These are phyloP conservation scores for Genyomyrus donnyi DNA, from an alignment of 2,113 vertebrate species.

Conservation along the genomic window DNA sequence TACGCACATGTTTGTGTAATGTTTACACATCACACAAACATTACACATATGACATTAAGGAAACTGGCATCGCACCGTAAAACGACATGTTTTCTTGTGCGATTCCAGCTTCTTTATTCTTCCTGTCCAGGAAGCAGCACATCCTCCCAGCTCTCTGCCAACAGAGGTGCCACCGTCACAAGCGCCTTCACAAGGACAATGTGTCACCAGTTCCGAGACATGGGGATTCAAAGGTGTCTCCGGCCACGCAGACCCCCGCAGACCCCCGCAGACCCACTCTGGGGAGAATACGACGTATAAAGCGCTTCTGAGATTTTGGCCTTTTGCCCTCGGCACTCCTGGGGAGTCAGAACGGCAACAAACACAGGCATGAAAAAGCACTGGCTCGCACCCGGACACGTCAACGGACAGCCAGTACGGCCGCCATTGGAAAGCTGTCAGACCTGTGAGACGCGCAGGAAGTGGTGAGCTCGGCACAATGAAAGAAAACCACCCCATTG, in stretches of 20 bases:
- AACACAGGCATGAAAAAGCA: neutral
- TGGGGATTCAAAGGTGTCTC: neutral
- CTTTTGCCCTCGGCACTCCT: neutral
- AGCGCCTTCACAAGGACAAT: neutral
- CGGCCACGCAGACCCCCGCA: neutral
- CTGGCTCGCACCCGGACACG: neutral
- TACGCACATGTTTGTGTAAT: neutral
- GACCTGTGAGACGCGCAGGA: neutral
- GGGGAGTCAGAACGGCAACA: neutral
- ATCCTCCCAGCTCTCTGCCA: neutral
- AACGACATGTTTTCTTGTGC: neutral
- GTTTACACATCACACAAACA: neutral
- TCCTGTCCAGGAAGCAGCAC: neutral
- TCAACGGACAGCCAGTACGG: neutral
- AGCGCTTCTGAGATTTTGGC: neutral
- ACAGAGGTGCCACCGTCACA: neutral
- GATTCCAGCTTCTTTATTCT: neutral
- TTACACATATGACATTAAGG: neutral
- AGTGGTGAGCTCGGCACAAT: neutral
- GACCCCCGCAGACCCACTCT: neutral
- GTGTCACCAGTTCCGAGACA: neutral
- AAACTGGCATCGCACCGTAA: neutral
- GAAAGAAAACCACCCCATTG: neutral
- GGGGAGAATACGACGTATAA: neutral
- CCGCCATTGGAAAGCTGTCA: neutral